Evolutionary conservation across 2,113 vertebrate genomes (phyloP), one percentile per base, ranked within the genome.

Genomic region (Notothenia coriiceps): DNA sequence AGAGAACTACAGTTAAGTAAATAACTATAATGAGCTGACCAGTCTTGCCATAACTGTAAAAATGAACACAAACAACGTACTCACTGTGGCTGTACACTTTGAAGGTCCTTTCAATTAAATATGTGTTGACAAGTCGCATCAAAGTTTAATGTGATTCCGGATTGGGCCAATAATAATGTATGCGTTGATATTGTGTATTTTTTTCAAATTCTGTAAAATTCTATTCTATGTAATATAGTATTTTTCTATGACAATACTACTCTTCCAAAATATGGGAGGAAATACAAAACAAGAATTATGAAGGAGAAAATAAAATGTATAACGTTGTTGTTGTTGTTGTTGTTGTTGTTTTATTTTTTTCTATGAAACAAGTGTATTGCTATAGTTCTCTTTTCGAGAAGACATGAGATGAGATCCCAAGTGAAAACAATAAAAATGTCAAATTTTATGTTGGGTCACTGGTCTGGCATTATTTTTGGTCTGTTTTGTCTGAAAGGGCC

Each of bases 211-310:
- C 96, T 96, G 96, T 96, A 95, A 96, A 97, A 95, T 91, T 96
- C 95, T 96, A 97, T 96, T 96, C 96, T 96, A 95, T 98, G 96
- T 97, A 87, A 92, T 76, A 98, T 96, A 97, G 94, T 99, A 99
- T 99, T 99, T 99, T 99, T 98, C 87, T 98, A 99, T 95, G 79
- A 92, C 20, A 60, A 79, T 79, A 84, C 93, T 96, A 94, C 84
- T 91, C 87, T 91, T 87, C 87, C 74, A 17, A 64, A 82, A 84
- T 55, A 50, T 54, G 69, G 93, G 94, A 94, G 91, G 92, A 96
- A 96, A 96, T 94, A 92, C 86, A 93, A 79, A 92, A 92, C 87
- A 56, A 71, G 83, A 70, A 60, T 50, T 18, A 65, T 68, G 25
- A 84, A 86, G 83, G 65, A 66, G 52, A 82, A 83, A 88, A 74